These are phyloP conservation scores for Leptopilina myrica DNA, from an alignment of 2,888 invertebrate genomes.

Conservation along the genomic window DNA sequence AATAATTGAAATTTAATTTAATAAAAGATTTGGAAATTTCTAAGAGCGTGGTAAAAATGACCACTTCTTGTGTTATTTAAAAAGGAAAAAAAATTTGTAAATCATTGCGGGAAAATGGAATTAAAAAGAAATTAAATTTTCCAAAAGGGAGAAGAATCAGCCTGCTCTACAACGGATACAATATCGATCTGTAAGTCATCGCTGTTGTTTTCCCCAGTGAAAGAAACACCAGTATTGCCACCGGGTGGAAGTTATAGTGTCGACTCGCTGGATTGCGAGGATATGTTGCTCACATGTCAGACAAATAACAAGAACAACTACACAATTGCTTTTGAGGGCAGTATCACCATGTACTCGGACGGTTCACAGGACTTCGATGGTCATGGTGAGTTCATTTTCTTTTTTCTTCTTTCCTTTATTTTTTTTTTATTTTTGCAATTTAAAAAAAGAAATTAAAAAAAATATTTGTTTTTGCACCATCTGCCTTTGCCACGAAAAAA, in stretches of 20 bases:
- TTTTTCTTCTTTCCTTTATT: neutral
- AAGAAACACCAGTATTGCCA: slow-evolving; percentile 85
- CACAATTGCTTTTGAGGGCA: slow-evolving; percentile 95
- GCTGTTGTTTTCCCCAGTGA: slow-evolving; percentile 92
- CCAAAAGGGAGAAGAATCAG: slow-evolving; percentile 84
- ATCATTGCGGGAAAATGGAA: no score
- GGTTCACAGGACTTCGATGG: slow-evolving; percentile 77
- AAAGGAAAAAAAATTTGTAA: no score
- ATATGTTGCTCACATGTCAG: slow-evolving; percentile 93
- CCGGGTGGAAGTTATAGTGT: slow-evolving; percentile 88
- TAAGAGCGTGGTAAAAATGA: neutral
- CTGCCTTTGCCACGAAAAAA: slow-evolving; percentile 5
- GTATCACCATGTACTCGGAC: slow-evolving; percentile 89
- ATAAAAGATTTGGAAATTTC: no score
- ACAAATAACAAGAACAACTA: slow-evolving; percentile 95
- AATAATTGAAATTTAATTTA: no score
- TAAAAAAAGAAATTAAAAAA: no score
- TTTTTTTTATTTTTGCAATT: no score
- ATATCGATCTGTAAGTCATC: slow-evolving; percentile 96
- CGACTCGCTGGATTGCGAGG: slow-evolving; percentile 94
- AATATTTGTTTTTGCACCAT: neutral
- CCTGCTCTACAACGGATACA: slow-evolving; percentile 84
- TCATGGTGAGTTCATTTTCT: slow-evolving; percentile 64
- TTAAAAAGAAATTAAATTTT: neutral
- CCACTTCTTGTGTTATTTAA: neutral